Evolutionary conservation across 2,113 vertebrate species (phyloP).

Genomic region (Callocephalon fimbriatum): DNA sequence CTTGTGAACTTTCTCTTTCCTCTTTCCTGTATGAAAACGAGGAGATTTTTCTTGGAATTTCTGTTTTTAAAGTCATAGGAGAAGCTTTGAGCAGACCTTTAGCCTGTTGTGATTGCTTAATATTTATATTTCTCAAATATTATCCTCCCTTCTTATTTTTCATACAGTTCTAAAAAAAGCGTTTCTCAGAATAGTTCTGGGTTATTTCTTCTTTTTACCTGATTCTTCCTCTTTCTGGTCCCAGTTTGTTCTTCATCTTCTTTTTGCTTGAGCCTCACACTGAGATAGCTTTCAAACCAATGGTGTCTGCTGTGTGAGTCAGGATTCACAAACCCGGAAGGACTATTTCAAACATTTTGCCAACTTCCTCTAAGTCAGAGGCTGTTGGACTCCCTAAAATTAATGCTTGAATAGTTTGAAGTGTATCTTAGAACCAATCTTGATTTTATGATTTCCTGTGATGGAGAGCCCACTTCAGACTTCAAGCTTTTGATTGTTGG

Average conservation of each 20-base stretch:
- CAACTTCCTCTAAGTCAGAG: not conserved
- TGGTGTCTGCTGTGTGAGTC: not conserved
- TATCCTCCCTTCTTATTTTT: not conserved
- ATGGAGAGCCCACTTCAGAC: slow-evolving; percentile 7
- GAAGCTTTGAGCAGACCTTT: not conserved
- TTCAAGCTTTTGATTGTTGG: not conserved
- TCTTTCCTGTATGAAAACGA: not conserved
- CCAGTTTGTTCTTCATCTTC: not conserved
- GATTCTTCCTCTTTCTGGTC: not conserved
- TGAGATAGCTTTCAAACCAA: not conserved
- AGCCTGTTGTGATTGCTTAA: not conserved
- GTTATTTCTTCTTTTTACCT: not conserved
- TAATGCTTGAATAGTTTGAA: not conserved
- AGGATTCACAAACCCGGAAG: slow-evolving; percentile 23
- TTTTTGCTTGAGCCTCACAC: not conserved
- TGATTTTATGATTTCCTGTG: slow-evolving; percentile 32
- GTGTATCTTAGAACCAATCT: not conserved
- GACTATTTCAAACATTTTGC: not conserved
- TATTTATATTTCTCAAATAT: not conserved
- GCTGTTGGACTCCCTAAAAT: not conserved
- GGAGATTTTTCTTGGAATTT: slow-evolving; percentile 1
- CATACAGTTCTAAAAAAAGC: not conserved
- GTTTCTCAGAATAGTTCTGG: not conserved
- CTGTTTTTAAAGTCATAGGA: slow-evolving; percentile 7
- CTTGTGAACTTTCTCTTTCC: not conserved